These are phyloP conservation scores for Psammodynastes pulverulentus DNA, from an alignment of 2,113 vertebrate genomes.

Conservation along the genomic window DNA sequence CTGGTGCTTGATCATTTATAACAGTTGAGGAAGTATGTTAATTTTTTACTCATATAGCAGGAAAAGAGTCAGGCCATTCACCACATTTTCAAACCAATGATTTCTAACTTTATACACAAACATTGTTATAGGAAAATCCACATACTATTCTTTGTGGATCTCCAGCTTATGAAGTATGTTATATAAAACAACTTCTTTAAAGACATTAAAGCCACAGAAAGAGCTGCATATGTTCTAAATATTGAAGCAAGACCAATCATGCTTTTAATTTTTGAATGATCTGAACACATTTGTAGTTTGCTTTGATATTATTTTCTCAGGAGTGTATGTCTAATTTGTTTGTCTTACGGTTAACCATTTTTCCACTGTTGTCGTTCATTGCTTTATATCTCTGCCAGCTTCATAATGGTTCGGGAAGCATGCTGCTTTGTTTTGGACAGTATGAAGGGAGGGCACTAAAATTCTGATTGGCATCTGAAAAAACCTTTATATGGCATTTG, in stretches of 20 bases:
- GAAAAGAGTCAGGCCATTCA: neutral
- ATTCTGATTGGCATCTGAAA: neutral
- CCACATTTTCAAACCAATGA: neutral
- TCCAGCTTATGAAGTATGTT: neutral
- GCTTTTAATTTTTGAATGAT: constrained; percentile 40
- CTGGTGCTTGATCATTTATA: neutral
- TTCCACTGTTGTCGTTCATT: constrained; percentile 35
- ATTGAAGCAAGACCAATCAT: constrained; percentile 46
- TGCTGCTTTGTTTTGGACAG: constrained; percentile 26
- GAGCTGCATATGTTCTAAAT: constrained; percentile 39
- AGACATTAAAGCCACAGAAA: constrained; percentile 24
- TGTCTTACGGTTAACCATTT: constrained; percentile 51
- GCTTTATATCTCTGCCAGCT: constrained; percentile 42
- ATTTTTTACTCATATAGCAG: neutral
- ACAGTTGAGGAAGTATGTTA: neutral
- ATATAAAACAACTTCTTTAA: constrained; percentile 2
- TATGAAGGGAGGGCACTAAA: neutral
- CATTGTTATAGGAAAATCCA: neutral
- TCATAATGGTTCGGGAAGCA: constrained; percentile 33
- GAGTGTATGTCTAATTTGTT: constrained; percentile 55
- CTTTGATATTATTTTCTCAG: constrained; percentile 56
- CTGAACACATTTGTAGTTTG: constrained; percentile 43
- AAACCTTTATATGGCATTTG: constrained; percentile 36
- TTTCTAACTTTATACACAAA: constrained; percentile 5
- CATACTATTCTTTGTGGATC: constrained; percentile 2